phyloP scores from a whole-genome alignment of 2,797 vertebrate species.

The Hipposideros larvatus region DNA sequence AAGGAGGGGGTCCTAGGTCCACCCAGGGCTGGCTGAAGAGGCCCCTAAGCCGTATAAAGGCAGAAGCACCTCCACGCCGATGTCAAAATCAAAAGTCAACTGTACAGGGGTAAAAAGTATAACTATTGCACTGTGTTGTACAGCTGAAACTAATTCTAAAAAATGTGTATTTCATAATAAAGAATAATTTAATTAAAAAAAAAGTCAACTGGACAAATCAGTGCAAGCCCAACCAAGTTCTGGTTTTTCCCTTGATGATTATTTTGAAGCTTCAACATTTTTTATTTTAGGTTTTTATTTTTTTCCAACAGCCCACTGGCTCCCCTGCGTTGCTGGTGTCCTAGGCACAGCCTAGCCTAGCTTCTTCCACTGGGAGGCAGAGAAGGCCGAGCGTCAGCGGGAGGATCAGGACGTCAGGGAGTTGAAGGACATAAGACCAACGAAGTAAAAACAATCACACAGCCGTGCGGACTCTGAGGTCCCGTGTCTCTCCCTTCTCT shows the following conservation, averaged over 20 bases:
- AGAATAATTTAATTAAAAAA: too few relatives aligned
- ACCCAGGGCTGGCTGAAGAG: neutral
- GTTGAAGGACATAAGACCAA: neutral
- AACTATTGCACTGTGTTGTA: too few relatives aligned
- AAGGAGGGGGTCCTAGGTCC: neutral
- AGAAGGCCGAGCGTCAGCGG: rapidly evolving
- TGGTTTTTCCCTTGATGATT: neutral
- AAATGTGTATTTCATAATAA: too few relatives aligned
- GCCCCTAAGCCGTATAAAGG: neutral
- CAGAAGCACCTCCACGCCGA: too few relatives aligned
- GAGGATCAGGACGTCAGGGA: neutral
- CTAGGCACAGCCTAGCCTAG: neutral
- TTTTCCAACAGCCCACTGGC: neutral
- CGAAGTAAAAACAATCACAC: neutral
- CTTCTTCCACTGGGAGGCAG: neutral
- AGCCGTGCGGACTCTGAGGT: neutral
- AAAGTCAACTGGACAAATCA: neutral
- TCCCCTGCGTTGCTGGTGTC: neutral
- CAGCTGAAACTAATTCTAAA: too few relatives aligned
- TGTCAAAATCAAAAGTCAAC: neutral
- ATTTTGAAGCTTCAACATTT: neutral
- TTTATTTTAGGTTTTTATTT: neutral
- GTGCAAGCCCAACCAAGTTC: neutral
- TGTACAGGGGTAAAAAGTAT: too few relatives aligned
- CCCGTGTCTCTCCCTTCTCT: rapidly evolving